These are phyloP conservation scores for Galerucella nymphaeae DNA, from an alignment of 2,888 invertebrate species.

Conservation along the genomic window DNA sequence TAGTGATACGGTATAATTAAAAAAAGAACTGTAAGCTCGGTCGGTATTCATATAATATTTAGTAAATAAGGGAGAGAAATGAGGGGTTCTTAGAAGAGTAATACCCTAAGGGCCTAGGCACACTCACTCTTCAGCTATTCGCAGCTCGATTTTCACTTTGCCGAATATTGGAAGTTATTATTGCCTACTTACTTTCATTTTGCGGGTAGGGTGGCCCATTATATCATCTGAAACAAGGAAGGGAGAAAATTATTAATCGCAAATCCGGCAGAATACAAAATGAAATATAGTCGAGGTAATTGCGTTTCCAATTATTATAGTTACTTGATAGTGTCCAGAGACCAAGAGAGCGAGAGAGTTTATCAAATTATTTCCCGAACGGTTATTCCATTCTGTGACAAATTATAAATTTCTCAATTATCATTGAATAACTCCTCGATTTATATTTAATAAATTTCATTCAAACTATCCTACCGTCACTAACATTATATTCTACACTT, in stretches of 20 bases:
- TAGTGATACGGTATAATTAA: constrained; percentile 55
- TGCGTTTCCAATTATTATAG: constrained; percentile 23
- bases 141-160: constrained; percentile 41
- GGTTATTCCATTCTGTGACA: constrained; percentile 8
- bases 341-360: background rate
- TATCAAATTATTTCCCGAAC: constrained; percentile 15
- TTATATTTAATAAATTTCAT: background rate
- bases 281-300: constrained; percentile 33
- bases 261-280: constrained; percentile 34
- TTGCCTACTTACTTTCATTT: constrained; percentile 46
- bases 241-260: constrained; percentile 36
- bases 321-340: constrained; percentile 15
- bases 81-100: constrained; percentile 40
- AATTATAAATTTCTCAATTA: constrained; percentile 4
- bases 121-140: constrained; percentile 36
- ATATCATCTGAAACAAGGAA: constrained; percentile 44
- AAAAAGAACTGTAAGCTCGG: constrained; percentile 52
- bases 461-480: too few species aligned
- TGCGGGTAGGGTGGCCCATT: constrained; percentile 42
- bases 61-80: constrained; percentile 53
- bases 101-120: constrained; percentile 44
- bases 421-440: background rate
- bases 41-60: constrained; percentile 57
- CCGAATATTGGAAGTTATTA: constrained; percentile 46
- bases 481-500: too few species aligned